Percentiles rank a stretch among this genome's conserved stretches.
Evolutionary conservation across 1,140 invertebrate species (phyloP).

Genomic region (Musca vetustissima): DNA sequence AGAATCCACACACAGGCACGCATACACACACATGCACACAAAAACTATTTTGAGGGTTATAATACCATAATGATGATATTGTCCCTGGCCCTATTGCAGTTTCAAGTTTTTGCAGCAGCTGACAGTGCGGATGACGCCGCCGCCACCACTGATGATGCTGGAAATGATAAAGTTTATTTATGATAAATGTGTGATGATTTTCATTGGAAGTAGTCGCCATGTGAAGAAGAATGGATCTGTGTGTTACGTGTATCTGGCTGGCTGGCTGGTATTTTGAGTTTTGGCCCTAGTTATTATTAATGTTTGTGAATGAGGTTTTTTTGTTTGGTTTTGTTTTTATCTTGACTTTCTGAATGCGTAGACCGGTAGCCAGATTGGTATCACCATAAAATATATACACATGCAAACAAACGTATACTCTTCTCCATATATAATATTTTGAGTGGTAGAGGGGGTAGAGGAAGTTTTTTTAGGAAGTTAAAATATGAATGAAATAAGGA

Average conservation of each 20-base stretch:
- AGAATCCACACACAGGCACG: not conserved
- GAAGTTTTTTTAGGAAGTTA: no score
- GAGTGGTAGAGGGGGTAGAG: no score
- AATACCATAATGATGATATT: no score
- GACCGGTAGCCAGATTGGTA: slow-evolving; percentile 13
- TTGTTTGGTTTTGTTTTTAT: not conserved
- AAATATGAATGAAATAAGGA: no score
- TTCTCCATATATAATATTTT: no score
- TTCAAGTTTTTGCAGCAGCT: no score
- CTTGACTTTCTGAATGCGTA: not conserved
- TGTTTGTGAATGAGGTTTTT: not conserved
- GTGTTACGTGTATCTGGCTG: not conserved
- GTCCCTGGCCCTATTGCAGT: no score
- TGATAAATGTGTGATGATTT: slow-evolving; percentile 14
- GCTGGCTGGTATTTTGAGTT: not conserved
- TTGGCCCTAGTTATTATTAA: not conserved
- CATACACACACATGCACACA: not conserved
- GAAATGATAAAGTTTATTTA: not conserved
- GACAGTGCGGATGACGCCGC: no score
- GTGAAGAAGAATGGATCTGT: no score
- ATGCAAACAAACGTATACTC: no score
- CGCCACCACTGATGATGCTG: slow-evolving; percentile 3
- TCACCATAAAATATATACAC: not conserved
- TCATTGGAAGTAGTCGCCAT: not conserved
- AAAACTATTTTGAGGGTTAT: not conserved